A percentile compares a stretch with the other conserved stretches of the same genome.
phyloP scores from a whole-genome alignment of 2,113 vertebrate genomes.

The Panthera uncia region DNA sequence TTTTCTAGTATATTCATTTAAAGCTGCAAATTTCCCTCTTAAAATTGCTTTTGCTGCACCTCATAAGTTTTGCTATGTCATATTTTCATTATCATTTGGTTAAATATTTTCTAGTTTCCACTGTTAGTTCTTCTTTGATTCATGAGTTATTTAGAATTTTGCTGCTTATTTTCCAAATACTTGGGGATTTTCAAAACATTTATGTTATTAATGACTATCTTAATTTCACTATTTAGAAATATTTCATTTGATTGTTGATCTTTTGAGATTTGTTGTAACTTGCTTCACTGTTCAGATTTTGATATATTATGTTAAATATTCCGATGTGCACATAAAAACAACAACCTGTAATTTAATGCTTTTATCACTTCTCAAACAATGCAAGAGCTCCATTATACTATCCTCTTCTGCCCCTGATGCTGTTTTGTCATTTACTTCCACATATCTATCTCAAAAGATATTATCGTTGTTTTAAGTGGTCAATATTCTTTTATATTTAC shows the following conservation, averaged over 20 bases:
- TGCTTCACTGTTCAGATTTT: neutral
- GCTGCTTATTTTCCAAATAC: neutral
- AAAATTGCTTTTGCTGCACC: neutral
- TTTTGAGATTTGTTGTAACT: neutral
- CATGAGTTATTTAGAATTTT: neutral
- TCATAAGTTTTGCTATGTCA: neutral
- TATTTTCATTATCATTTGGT: neutral
- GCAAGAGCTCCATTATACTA: neutral
- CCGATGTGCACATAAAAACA: neutral
- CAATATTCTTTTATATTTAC: rapidly evolving
- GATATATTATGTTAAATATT: neutral
- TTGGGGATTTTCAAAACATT: neutral
- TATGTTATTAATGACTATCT: neutral
- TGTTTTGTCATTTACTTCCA: neutral
- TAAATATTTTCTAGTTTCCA: neutral
- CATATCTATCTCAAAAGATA: neutral
- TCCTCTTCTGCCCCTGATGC: neutral
- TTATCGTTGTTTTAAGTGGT: neutral
- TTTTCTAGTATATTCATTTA: neutral
- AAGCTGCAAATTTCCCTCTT: neutral
- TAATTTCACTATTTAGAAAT: neutral
- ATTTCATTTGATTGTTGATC: neutral
- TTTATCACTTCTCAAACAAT: neutral
- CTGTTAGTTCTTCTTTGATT: neutral
- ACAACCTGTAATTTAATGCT: neutral